These are phyloP conservation scores for Myrmophylax atrothorax DNA, from an alignment of 2,113 vertebrate genomes.

Conservation along the genomic window DNA sequence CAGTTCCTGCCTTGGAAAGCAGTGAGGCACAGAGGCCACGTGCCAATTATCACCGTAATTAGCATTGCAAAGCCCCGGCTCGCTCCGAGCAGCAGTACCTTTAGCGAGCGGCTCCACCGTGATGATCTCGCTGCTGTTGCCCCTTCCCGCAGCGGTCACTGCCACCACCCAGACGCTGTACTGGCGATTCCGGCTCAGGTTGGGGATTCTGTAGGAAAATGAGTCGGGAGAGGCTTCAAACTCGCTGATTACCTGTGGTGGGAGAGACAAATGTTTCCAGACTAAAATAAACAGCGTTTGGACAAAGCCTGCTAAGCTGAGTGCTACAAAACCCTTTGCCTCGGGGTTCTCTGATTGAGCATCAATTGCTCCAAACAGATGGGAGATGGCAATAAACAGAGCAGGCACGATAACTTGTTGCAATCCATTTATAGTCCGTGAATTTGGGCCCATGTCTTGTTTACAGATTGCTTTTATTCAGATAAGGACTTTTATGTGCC, in stretches of 20 bases:
- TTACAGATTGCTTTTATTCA: not conserved
- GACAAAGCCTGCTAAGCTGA: not conserved
- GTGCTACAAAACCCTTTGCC: not conserved
- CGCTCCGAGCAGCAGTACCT: slow-evolving; percentile 78
- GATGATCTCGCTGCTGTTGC: slow-evolving; percentile 96
- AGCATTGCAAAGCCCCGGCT: not conserved
- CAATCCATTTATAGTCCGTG: not conserved
- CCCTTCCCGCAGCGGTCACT: slow-evolving; percentile 93
- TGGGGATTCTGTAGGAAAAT: slow-evolving; percentile 94
- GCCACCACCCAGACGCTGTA: slow-evolving; percentile 99
- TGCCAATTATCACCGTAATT: not conserved
- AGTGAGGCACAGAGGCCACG: not conserved
- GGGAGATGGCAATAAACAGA: not conserved
- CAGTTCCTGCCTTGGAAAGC: not conserved
- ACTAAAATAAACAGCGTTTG: slow-evolving; percentile 55
- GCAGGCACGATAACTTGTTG: not conserved
- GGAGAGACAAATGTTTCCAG: slow-evolving; percentile 69
- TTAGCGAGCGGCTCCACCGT: slow-evolving; percentile 92
- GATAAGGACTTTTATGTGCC: not conserved
- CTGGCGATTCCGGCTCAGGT: slow-evolving; percentile 91
- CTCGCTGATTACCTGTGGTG: slow-evolving; percentile 94
- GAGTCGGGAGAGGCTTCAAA: slow-evolving; percentile 96
- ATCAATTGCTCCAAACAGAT: not conserved
- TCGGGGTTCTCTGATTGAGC: not conserved
- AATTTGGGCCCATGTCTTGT: not conserved